phyloP scores from a whole-genome alignment of 1,140 invertebrate species.

The Laodelphax striatellus region DNA sequence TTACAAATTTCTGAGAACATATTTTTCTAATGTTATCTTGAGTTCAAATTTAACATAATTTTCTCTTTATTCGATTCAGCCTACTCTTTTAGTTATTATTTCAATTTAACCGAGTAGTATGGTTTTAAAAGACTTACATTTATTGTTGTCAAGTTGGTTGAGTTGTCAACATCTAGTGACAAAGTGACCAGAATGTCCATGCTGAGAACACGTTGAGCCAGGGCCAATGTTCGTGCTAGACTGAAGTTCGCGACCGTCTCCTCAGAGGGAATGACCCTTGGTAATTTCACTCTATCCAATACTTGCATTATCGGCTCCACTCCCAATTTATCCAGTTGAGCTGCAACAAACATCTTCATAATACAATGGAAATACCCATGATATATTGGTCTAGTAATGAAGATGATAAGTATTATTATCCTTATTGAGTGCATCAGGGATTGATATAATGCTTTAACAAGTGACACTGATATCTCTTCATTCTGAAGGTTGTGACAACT shows the following conservation, averaged over 20 bases:
- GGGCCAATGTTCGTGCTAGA: constrained; percentile 18
- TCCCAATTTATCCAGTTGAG: constrained; percentile 17
- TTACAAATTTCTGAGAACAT: no score
- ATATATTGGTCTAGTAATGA: no score
- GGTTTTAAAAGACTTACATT: constrained; percentile 12
- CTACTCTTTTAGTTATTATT: no score
- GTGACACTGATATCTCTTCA: no score
- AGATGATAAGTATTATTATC: not conserved
- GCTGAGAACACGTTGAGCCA: constrained; percentile 19
- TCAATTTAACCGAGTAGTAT: no score
- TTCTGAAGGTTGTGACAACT: no score
- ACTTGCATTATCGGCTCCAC: constrained; percentile 19
- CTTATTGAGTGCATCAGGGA: not conserved
- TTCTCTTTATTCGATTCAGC: no score
- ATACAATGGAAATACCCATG: not conserved
- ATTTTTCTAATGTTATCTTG: no score
- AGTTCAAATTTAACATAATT: no score
- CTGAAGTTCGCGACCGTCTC: constrained; percentile 8
- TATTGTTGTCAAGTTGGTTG: constrained; percentile 15
- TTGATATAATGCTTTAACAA: not conserved
- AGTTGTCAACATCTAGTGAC: constrained; percentile 9
- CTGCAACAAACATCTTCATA: constrained; percentile 7
- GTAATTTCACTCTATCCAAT: constrained; percentile 14
- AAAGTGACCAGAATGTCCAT: constrained; percentile 21
- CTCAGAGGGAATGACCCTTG: constrained; percentile 8